Base-by-base conservation (phyloP, 2,113 vertebrate genomes). In the Sylvilagus bachmani region DNA sequence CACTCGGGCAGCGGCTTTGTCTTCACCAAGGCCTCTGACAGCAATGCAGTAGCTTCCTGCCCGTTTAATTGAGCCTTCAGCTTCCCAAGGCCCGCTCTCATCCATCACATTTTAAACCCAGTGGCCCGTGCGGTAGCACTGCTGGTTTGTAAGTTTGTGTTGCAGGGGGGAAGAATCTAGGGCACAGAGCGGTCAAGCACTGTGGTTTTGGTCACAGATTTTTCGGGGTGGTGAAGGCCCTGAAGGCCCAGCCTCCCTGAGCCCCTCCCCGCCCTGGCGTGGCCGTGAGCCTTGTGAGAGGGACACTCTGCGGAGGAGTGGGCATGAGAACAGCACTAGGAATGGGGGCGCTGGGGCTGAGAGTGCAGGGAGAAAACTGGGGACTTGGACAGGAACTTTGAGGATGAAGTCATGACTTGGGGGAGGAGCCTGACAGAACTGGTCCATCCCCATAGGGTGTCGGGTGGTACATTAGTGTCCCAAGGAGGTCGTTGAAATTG, bases 31-130 rank as follows among this genome's bases (percentile, higher is more conserved):
- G 4, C 16, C 66, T 49, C 94, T 82, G 92, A 96, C 84, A 93
- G 88, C 49, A 96, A 91, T 79, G 66, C 64, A 95, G 90, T 24
- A 44, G 71, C 87, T 69, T 89, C 82, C 91, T 62, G 24, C n/a
- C 17, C 10, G 44, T 73, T 69, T 86, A 95, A 64, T 29, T 74
- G 80, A 91, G 49, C 67, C 67, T 90, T 94, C 21, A 5, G 36
- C 49, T 93, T 58, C 31, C 55, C 25, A 33, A 73, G 73, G 7
- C 49, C 5, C 44, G 87, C 78, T 49, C 62, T 93, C 90, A 85
- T 81, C 17, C 10, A 64, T 95, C 85, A 79, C 67, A 69, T 64
- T 89, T 84, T 69, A 74, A 93, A 17, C 55, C 69, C 67, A 25
- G 51, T 38, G 64, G 55, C 66, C 74, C 38, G n/a, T 61, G 36